These are phyloP conservation scores for Sparus aurata DNA, from an alignment of 2,797 vertebrate species.

Conservation along the genomic window DNA sequence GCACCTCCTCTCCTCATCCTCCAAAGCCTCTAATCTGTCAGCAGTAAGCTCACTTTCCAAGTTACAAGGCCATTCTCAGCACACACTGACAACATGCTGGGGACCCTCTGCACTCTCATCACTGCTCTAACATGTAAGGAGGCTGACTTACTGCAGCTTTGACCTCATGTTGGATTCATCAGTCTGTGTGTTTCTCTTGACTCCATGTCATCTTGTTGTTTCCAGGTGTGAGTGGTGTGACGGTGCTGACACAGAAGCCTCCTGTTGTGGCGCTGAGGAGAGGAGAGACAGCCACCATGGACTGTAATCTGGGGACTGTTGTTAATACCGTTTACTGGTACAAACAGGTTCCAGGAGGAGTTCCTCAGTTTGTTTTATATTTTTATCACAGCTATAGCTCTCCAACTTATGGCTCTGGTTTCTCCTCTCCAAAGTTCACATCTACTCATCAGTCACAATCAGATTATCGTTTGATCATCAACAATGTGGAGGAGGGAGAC, in stretches of 20 bases:
- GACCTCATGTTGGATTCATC: slow-evolving; percentile 41
- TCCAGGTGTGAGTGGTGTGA: slow-evolving; percentile 71
- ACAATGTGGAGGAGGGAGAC: slow-evolving; percentile 54
- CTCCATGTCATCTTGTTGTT: slow-evolving; percentile 55
- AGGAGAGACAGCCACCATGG: slow-evolving; percentile 67
- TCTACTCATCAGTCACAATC: not conserved
- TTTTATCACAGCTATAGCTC: accelerated
- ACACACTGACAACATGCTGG: no score
- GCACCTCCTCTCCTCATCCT: slow-evolving; percentile 25
- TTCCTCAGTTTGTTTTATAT: accelerated
- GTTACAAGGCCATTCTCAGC: no score
- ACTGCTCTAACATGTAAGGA: no score
- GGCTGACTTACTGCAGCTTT: no score
- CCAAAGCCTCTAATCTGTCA: no score
- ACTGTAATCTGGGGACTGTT: slow-evolving; percentile 68
- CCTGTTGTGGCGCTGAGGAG: slow-evolving; percentile 53
- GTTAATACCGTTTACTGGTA: accelerated
- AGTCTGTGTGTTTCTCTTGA: slow-evolving; percentile 45
- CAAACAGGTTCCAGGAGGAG: slow-evolving; percentile 50
- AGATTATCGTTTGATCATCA: slow-evolving; percentile 64
- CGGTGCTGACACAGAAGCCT: slow-evolving; percentile 72
- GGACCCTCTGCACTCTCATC: slow-evolving; percentile 4
- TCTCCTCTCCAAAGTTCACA: no score
- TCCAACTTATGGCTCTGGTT: accelerated
- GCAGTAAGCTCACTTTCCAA: no score